phyloP scores from a whole-genome alignment of 2,113 vertebrate species.

The Parus major region DNA sequence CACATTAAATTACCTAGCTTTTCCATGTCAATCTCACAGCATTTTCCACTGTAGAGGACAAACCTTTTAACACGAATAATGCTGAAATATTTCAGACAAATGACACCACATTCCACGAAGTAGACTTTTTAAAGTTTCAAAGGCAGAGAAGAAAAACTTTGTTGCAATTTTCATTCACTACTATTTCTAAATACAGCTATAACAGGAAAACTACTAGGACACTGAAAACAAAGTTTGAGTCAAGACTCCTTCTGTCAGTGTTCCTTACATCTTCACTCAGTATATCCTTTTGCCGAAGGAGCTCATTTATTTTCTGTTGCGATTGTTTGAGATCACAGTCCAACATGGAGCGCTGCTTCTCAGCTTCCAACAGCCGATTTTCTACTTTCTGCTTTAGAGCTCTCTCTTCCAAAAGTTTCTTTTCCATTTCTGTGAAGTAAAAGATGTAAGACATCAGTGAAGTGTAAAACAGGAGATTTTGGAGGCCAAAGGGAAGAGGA shows the following conservation, averaged over 20 bases:
- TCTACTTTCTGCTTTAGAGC: conserved; percentile 89
- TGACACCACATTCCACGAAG: not conserved
- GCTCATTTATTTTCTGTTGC: conserved; percentile 91
- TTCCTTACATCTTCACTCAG: conserved; percentile 89
- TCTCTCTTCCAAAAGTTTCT: conserved; percentile 92
- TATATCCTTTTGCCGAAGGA: conserved; percentile 88
- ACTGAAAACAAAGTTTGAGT: not conserved
- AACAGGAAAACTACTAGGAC: not conserved
- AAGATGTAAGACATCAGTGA: not conserved
- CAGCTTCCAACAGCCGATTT: conserved; percentile 90
- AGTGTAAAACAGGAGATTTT: not conserved
- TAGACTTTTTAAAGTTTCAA: not conserved
- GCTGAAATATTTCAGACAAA: not conserved
- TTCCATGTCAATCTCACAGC: not conserved
- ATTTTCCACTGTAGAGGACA: not conserved
- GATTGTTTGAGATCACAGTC: conserved; percentile 98
- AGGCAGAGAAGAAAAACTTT: not conserved
- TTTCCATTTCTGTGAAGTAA: conserved; percentile 87
- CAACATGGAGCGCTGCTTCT: conserved; percentile 93
- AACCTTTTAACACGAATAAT: not conserved
- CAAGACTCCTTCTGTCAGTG: not conserved
- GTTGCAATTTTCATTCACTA: not conserved
- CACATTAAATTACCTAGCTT: not conserved
- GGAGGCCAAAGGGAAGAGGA: not conserved
- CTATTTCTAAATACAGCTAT: not conserved